phyloP scores from a whole-genome alignment of 1,140 invertebrate genomes.

The Phymorhynchus buccinoides region DNA sequence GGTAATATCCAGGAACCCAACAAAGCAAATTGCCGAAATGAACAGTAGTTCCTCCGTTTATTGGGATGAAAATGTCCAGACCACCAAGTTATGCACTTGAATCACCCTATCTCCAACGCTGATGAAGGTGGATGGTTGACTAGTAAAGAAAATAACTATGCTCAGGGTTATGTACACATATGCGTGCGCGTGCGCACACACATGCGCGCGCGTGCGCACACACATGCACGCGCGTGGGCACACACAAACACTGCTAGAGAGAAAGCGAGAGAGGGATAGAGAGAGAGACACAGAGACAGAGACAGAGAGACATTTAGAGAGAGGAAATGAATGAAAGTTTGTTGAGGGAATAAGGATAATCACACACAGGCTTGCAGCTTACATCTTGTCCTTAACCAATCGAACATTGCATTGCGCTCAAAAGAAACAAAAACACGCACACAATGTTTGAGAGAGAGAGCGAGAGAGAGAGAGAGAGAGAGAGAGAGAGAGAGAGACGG shows the following conservation, averaged over 20 bases:
- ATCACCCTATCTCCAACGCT: background rate
- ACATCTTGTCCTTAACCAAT: too few relatives aligned
- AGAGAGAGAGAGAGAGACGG: too few relatives aligned
- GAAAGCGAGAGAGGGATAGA: too few relatives aligned
- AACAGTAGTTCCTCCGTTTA: conserved; percentile 39
- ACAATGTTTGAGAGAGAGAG: too few relatives aligned
- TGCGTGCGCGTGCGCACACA: background rate
- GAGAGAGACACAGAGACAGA: too few relatives aligned
- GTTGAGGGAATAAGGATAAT: too few relatives aligned
- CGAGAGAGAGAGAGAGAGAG: too few relatives aligned
- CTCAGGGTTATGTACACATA: conserved; percentile 15
- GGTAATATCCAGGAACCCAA: conserved; percentile 28
- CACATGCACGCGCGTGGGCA: conserved; percentile 21
- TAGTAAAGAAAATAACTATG: conserved; percentile 21
- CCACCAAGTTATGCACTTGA: conserved; percentile 30
- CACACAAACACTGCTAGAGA: background rate
- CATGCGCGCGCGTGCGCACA: conserved; percentile 5
- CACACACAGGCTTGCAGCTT: too few relatives aligned
- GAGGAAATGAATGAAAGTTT: too few relatives aligned
- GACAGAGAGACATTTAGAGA: too few relatives aligned
- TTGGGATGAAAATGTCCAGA: conserved; percentile 39
- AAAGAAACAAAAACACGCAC: too few relatives aligned
- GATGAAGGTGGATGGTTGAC: conserved; percentile 24
- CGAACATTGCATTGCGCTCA: too few relatives aligned
- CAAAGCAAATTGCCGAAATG: conserved; percentile 35